A percentile compares a stretch with the other conserved stretches of the same genome.
Conservation (phyloP, 2,888 invertebrate genomes). For the Apodemia zela region DNA sequence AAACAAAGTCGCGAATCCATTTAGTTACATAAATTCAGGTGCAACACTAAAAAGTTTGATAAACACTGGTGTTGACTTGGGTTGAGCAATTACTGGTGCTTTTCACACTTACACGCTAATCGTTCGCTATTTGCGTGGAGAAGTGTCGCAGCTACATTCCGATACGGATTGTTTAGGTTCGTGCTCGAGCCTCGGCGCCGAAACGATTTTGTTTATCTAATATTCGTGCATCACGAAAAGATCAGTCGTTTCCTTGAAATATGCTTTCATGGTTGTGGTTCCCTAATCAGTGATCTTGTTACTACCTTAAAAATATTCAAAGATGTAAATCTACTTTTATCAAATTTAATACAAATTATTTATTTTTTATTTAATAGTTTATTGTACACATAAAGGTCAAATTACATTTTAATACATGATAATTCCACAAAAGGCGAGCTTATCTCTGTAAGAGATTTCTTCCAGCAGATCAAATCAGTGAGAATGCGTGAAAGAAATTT, state of each 20-base stretch:
- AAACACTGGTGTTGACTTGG: constrained; percentile 42
- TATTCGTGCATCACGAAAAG: constrained; percentile 43
- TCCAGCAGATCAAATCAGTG: too few species aligned
- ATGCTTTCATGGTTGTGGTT: constrained; percentile 17
- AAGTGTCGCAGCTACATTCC: constrained; percentile 49
- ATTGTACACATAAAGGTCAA: too few species aligned
- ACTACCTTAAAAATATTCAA: not conserved
- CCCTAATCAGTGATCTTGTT: not conserved
- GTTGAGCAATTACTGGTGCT: constrained; percentile 63
- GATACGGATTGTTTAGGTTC: constrained; percentile 8
- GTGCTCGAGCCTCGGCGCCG: constrained; percentile 34
- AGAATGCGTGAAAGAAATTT: too few species aligned
- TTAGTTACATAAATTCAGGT: constrained; percentile 7
- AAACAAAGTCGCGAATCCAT: constrained; percentile 37
- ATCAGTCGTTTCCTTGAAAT: constrained; percentile 33
- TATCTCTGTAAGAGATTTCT: too few species aligned
- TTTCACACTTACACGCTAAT: constrained; percentile 72
- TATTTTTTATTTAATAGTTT: too few species aligned
- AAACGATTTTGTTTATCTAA: constrained; percentile 35
- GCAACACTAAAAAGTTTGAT: constrained; percentile 4
- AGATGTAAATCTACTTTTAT: not conserved
- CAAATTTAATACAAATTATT: not conserved
- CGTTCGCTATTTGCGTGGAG: constrained; percentile 51
- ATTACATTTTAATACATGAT: too few species aligned
- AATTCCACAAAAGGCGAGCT: too few species aligned